Conservation (phyloP, 1,140 invertebrate species). For the Drosophila triauraria region DNA sequence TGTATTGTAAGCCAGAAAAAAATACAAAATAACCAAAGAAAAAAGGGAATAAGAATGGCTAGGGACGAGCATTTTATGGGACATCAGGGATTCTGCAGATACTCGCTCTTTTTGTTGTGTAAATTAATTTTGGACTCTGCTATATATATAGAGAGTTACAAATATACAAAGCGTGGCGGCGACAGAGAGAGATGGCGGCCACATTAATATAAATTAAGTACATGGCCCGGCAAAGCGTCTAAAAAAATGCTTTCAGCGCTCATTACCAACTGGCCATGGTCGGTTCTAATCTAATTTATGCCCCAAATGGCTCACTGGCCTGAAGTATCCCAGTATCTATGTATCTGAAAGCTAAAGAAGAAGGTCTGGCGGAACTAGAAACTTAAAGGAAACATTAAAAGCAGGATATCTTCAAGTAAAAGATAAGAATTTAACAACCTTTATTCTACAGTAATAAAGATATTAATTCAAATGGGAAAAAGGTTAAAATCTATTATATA, state of each 20-base stretch:
- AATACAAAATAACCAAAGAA: not conserved
- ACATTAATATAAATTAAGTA: conserved; percentile 83
- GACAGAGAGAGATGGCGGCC: conserved; percentile 30
- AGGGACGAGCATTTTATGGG: conserved; percentile 58
- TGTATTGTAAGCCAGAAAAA: conserved; percentile 18
- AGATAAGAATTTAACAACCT: conserved; percentile 1
- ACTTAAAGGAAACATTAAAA: conserved; percentile 9
- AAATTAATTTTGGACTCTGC: conserved; percentile 69
- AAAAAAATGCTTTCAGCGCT: conserved; percentile 71
- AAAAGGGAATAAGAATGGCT: not conserved
- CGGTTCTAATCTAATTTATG: conserved; percentile 80
- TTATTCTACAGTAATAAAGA: not conserved
- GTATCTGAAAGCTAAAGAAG: not conserved
- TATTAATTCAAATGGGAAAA: not conserved
- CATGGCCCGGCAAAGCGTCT: conserved; percentile 47
- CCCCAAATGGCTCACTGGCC: conserved; percentile 46
- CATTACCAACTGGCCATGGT: conserved; percentile 45
- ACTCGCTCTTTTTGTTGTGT: conserved; percentile 52
- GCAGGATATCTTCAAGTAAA: not conserved
- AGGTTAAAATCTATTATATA: not conserved
- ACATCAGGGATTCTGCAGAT: conserved; percentile 63
- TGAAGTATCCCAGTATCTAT: not conserved
- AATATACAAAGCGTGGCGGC: conserved; percentile 13
- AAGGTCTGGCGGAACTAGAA: conserved; percentile 9
- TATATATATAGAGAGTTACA: not conserved